Percentiles rank a stretch among this genome's conserved stretches.
phyloP scores from a whole-genome alignment of 2,113 vertebrate genomes.

The Bolborhynchus lineola region DNA sequence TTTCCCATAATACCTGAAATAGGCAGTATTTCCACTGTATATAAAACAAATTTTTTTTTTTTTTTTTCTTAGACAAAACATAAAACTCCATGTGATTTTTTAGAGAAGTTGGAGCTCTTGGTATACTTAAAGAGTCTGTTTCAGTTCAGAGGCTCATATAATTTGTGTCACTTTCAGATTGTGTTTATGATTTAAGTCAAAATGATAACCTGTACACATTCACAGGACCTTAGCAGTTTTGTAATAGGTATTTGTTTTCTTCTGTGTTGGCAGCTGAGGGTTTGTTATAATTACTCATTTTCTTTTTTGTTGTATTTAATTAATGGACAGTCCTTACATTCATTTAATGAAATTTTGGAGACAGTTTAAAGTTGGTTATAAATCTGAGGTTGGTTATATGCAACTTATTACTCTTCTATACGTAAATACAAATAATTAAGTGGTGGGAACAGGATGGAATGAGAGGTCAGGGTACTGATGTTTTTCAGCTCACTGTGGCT shows the following conservation, averaged over 20 bases:
- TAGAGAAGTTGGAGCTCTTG: neutral
- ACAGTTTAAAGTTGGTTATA: neutral
- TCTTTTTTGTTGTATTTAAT: neutral
- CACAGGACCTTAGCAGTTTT: neutral
- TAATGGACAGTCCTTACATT: neutral
- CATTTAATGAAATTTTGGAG: neutral
- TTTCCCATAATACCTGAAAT: slow-evolving; percentile 19
- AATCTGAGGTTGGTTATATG: neutral
- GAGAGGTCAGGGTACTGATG: neutral
- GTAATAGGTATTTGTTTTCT: neutral
- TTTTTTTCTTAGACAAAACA: neutral
- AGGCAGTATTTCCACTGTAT: neutral
- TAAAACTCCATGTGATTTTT: neutral
- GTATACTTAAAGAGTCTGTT: neutral
- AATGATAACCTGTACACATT: neutral
- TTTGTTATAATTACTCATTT: neutral
- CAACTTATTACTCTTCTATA: neutral
- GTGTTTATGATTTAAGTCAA: neutral
- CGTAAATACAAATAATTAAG: neutral
- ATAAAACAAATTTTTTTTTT: neutral
- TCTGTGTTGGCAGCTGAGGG: neutral
- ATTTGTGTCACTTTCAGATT: neutral
- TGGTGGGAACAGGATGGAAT: neutral
- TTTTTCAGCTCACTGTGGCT: neutral
- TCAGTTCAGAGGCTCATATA: neutral